Conservation (phyloP, 64 coral and sea anemone genomes). For the Montipora efflorescens region DNA sequence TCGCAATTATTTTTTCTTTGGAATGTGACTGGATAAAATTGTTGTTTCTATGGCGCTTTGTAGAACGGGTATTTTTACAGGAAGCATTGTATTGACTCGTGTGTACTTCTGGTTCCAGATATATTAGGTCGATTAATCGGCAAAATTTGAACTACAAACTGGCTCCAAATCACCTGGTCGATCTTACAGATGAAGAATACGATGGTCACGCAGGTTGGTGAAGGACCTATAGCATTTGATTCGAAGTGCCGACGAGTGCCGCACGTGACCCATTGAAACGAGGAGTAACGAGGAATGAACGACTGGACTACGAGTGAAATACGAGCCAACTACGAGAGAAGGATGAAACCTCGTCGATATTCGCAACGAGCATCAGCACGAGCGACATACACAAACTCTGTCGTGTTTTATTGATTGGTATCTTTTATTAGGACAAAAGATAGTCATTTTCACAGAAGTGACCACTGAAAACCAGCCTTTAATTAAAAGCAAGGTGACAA, state of each 20-base stretch:
- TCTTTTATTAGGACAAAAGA: no score
- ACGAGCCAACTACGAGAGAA: not conserved
- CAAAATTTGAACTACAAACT: constrained; percentile 88
- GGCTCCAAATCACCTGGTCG: constrained; percentile 89
- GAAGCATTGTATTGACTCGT: not conserved
- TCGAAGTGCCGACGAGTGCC: not conserved
- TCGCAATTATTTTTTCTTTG: no score
- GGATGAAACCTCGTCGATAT: no score
- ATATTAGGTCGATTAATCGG: constrained; percentile 90
- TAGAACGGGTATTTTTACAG: not conserved
- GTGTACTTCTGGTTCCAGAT: constrained; percentile 51
- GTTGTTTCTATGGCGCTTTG: no score
- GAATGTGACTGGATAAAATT: no score
- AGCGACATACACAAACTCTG: no score
- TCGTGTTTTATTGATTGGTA: no score
- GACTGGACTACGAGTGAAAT: not conserved
- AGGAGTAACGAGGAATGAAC: not conserved
- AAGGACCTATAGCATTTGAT: no score
- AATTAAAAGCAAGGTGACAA: no score
- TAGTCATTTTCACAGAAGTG: no score
- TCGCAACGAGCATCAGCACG: no score
- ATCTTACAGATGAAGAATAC: constrained; percentile 84
- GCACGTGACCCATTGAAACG: not conserved
- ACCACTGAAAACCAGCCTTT: no score
- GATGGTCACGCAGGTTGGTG: constrained; percentile 74